Evolutionary conservation across 2,797 vertebrate species (phyloP).

Genomic region (Chanos chanos): DNA sequence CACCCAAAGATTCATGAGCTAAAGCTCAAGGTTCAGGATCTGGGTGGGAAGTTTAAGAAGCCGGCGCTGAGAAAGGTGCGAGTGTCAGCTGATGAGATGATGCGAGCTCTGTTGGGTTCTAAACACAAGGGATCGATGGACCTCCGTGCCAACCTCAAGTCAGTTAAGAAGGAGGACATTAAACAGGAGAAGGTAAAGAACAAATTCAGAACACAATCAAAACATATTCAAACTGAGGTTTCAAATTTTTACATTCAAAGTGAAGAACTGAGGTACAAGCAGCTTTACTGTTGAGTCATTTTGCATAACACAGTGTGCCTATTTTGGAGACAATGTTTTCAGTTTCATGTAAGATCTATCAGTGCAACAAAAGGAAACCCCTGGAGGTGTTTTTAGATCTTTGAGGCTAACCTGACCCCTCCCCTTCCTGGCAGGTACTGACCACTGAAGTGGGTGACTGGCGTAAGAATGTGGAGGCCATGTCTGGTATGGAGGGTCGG

Average conservation of each 20-base stretch:
- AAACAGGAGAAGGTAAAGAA: slow-evolving; percentile 72
- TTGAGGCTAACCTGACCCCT: not conserved
- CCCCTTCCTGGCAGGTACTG: slow-evolving; percentile 56
- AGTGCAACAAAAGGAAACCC: too few relatives aligned
- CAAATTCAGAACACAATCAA: not conserved
- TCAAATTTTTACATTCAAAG: too few relatives aligned
- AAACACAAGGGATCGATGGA: slow-evolving; percentile 82
- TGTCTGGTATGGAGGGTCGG: slow-evolving; percentile 81
- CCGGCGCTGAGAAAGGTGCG: slow-evolving; percentile 76
- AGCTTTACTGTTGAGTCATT: too few relatives aligned
- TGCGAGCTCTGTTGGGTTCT: slow-evolving; percentile 76
- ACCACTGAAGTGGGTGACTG: slow-evolving; percentile 76
- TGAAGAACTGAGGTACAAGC: too few relatives aligned
- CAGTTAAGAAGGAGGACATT: slow-evolving; percentile 80
- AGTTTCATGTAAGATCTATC: too few relatives aligned
- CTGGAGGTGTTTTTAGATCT: too few relatives aligned
- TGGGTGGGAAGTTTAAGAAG: slow-evolving; percentile 78
- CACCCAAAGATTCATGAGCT: slow-evolving; percentile 71
- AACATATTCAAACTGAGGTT: too few relatives aligned
- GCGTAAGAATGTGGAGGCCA: slow-evolving; percentile 82
- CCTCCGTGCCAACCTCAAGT: slow-evolving; percentile 76
- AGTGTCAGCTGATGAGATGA: slow-evolving; percentile 80
- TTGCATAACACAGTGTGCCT: too few relatives aligned
- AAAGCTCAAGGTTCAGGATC: slow-evolving; percentile 74
- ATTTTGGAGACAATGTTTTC: too few relatives aligned